A percentile compares a stretch with the other conserved stretches of the same genome.
Conservation (phyloP, 35 echinoderm and acorn worm species). For the Holothuria glaberrima region DNA sequence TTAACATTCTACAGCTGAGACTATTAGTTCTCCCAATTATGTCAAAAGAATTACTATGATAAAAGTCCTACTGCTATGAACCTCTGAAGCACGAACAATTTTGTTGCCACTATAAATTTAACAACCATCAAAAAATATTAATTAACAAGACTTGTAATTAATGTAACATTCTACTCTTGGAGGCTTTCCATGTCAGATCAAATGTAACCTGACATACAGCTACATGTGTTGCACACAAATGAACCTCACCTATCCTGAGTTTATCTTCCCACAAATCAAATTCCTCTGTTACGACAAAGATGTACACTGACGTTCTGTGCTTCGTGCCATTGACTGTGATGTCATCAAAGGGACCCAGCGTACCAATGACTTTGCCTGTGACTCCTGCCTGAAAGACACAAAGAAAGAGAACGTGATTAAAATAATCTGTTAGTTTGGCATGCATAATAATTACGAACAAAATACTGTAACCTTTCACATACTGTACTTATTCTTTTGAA, state of each 20-base stretch:
- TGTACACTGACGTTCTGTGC: constrained; percentile 64
- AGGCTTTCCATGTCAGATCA: too few relatives aligned
- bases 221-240: not conserved
- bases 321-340: constrained; percentile 60
- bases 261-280: constrained; percentile 75
- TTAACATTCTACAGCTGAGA: too few relatives aligned
- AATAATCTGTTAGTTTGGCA: not conserved
- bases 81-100: too few relatives aligned
- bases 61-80: too few relatives aligned
- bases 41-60: too few relatives aligned
- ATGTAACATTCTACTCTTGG: too few relatives aligned
- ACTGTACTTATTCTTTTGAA: too few relatives aligned
- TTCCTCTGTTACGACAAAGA: constrained; percentile 57
- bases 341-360: constrained; percentile 58
- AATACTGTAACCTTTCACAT: not conserved
- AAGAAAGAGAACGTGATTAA: not conserved
- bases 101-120: too few relatives aligned
- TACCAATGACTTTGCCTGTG: constrained; percentile 43
- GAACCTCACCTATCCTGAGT: constrained; percentile 58
- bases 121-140: too few relatives aligned
- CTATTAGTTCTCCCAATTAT: too few relatives aligned
- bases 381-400: constrained; percentile 66
- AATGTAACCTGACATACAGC: too few relatives aligned
- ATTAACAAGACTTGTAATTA: too few relatives aligned
- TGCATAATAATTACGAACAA: not conserved